A percentile compares a stretch with the other conserved stretches of the same genome.
Conservation (phyloP, 2,888 invertebrate genomes). For the Agrochola lota region DNA sequence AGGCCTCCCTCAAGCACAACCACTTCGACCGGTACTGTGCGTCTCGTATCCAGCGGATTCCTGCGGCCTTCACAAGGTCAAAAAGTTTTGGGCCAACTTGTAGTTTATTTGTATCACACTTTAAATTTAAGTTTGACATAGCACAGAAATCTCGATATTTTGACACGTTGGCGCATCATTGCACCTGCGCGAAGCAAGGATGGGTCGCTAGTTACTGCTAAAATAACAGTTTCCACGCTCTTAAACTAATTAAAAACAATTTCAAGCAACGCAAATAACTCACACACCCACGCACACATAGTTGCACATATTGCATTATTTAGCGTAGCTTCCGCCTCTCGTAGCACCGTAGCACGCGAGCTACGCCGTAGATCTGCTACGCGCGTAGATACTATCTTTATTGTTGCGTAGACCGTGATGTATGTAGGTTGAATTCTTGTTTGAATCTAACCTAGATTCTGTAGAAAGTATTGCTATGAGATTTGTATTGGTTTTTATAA, state of each 20-base stretch:
- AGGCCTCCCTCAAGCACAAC: no score
- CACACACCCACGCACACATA: conserved; percentile 14
- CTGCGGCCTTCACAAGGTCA: no score
- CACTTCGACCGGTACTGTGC: no score
- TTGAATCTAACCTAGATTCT: conserved; percentile 13
- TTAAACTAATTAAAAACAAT: conserved; percentile 52
- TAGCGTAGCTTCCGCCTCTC: conserved; percentile 71
- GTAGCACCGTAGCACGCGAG: conserved; percentile 75
- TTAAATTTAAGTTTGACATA: neutral
- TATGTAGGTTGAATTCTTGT: conserved; percentile 15
- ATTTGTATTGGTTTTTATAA: neutral
- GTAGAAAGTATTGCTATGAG: neutral
- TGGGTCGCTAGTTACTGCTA: neutral
- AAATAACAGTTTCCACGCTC: conserved; percentile 17
- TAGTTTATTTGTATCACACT: neutral
- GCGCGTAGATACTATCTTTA: conserved; percentile 57
- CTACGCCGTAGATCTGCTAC: conserved; percentile 72
- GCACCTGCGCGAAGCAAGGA: neutral
- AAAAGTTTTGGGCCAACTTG: no score
- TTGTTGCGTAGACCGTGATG: conserved; percentile 54
- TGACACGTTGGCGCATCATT: neutral
- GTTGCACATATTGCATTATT: conserved; percentile 59
- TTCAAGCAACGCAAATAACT: conserved; percentile 42
- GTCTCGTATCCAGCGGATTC: no score
- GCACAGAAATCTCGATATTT: neutral